A percentile compares a stretch with the other conserved stretches of the same genome.
Conservation (phyloP, 2,113 vertebrate species). For the Labeo catla region DNA sequence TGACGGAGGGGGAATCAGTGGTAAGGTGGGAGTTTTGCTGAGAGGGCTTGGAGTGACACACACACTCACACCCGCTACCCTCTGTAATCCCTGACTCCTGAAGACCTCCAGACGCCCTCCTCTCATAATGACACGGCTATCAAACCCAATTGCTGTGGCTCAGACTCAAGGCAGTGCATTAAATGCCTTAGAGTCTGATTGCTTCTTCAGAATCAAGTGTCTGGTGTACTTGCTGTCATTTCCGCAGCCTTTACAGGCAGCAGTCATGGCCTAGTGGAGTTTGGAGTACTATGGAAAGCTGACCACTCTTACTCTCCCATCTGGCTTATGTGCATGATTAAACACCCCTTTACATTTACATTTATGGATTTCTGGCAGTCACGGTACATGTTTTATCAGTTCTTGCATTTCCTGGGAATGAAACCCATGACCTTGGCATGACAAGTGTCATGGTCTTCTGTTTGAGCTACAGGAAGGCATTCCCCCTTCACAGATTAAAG, state of each 20-base stretch:
- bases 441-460: not conserved
- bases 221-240: constrained; percentile 74
- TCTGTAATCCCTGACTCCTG: constrained; percentile 72
- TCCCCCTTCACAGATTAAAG: not conserved
- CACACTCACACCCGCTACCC: constrained; percentile 46
- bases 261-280: constrained; percentile 10
- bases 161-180: constrained; percentile 78
- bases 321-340: not conserved
- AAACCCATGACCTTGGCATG: not conserved
- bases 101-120: constrained; percentile 79
- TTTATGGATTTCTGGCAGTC: not conserved
- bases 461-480: not conserved
- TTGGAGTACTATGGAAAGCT: constrained; percentile 55
- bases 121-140: constrained; percentile 80
- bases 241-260: constrained; percentile 37
- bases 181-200: constrained; percentile 79
- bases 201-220: constrained; percentile 80
- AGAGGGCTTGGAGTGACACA: constrained; percentile 42
- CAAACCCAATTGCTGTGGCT: constrained; percentile 81
- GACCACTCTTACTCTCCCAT: constrained; percentile 3
- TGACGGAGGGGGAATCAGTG: constrained; percentile 63
- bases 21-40: constrained; percentile 39
- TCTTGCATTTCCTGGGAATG: not conserved
- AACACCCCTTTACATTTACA: not conserved
- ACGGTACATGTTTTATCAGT: not conserved